Percentiles rank a stretch among this genome's conserved stretches.
phyloP scores from a whole-genome alignment of 2,888 invertebrate species.

The Graphium colonna region DNA sequence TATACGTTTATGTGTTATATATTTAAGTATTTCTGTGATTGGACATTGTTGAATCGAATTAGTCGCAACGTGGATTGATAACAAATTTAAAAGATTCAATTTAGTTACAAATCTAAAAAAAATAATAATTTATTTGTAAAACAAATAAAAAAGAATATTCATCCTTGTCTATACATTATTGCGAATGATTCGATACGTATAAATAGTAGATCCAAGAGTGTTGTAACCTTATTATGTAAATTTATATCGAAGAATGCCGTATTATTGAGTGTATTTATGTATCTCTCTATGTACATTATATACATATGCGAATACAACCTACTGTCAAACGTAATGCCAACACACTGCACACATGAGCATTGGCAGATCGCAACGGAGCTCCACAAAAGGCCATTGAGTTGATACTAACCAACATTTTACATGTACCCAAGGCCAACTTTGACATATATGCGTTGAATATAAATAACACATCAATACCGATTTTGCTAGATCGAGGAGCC shows the following conservation, averaged over 20 bases:
- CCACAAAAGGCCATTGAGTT: neutral
- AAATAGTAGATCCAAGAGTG: constrained; percentile 70
- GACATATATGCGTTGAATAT: neutral
- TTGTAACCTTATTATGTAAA: constrained; percentile 40
- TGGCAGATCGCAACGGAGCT: constrained; percentile 34
- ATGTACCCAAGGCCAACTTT: constrained; percentile 4
- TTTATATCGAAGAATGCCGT: constrained; percentile 43
- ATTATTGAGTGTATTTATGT: constrained; percentile 14
- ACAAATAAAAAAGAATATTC: no score
- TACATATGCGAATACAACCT: constrained; percentile 7
- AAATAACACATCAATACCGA: neutral
- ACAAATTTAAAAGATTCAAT: no score
- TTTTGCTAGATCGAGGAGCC: neutral
- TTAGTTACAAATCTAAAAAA: no score
- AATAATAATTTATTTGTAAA: no score
- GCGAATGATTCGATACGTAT: constrained; percentile 35
- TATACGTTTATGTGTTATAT: constrained; percentile 29
- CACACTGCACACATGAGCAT: constrained; percentile 74
- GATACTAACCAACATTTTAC: neutral
- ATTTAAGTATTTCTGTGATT: constrained; percentile 19
- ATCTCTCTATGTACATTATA: constrained; percentile 7
- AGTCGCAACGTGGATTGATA: constrained; percentile 3
- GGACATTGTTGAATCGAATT: constrained; percentile 24
- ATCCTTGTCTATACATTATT: neutral
- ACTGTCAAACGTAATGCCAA: constrained; percentile 49